Conservation (phyloP, 2,888 invertebrate species). For the Dryomyza anilis region DNA sequence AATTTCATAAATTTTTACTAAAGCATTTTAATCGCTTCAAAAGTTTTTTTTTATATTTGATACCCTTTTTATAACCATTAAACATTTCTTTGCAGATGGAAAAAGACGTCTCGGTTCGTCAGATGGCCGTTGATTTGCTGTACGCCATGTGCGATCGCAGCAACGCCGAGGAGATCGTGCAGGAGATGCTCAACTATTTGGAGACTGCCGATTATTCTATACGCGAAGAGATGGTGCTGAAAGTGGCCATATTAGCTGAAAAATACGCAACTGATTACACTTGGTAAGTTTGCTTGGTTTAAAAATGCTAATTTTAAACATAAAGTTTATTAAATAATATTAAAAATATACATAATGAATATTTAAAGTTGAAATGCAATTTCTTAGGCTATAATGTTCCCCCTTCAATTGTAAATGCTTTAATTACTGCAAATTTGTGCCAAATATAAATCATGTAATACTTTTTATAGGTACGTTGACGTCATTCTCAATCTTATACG, state of each 20-base stretch:
- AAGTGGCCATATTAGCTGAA: constrained; percentile 98
- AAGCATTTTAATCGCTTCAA: too few species aligned
- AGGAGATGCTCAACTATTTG: constrained; percentile 98
- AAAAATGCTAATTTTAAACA: too few species aligned
- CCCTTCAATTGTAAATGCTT: too few species aligned
- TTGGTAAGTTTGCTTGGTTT: too few species aligned
- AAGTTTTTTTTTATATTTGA: too few species aligned
- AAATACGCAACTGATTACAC: constrained; percentile 99
- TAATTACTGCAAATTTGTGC: too few species aligned
- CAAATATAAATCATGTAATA: too few species aligned
- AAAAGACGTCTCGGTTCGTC: constrained; percentile 96
- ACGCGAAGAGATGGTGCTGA: constrained; percentile 99
- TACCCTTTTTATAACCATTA: too few species aligned
- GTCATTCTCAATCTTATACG: constrained; percentile 98
- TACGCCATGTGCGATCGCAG: constrained; percentile 99
- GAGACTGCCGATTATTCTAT: constrained; percentile 99
- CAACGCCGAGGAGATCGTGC: constrained; percentile 98
- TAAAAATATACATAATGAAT: background rate
- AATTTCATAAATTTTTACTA: too few species aligned
- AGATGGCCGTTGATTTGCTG: constrained; percentile 95
- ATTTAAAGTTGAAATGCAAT: background rate
- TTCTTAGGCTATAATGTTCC: too few species aligned
- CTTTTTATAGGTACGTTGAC: constrained; percentile 72
- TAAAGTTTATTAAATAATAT: too few species aligned
- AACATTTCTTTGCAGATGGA: constrained; percentile 73